Evolutionary conservation across 2,888 invertebrate genomes (phyloP), one percentile per base, ranked within the genome.

Genomic region (Caenorhabditis sp.): DNA sequence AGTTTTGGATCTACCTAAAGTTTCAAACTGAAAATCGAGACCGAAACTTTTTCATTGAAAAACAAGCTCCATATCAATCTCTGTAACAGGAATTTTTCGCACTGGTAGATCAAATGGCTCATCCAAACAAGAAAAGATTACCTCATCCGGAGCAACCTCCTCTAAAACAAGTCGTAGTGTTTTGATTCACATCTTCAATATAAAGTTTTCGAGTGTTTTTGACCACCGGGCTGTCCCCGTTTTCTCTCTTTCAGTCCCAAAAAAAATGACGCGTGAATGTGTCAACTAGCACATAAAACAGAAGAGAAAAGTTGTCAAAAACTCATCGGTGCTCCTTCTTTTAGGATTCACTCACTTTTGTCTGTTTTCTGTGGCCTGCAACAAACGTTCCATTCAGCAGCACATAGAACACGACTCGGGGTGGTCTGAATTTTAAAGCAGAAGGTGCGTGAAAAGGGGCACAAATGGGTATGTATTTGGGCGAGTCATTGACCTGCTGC

Each of bases 171-270:
- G n/a, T 51, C 22, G 22, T 26, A n/a, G 35, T 61, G 38, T 41
- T 61, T 41, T 61, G 41, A 61, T 41, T 61, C 24, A 10, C 22
- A 61, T 41, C 22, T 28, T 5, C 14, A 44, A 31, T 35, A n/a
- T n/a, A 47, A 47, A 59, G 49, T 59, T 47, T 72, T 72, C 59
- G 59, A 72, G 59, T 72, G 49, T 59, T 70, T 58, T 58, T 58
- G 58, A 58, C 58, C 70, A 59, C 41, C 58, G 16, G 35, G 41
- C 56, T 44, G 70, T 70, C 58, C 70, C 58, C 28, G 44, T 31
- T 31, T 44, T 16, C 12, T 59, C 16, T 24, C 12, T 54, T 54
- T 47, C 19, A 14, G 24, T 54, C 12, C 14, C 7, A 24, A 26
- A 22, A 35, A 19, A 31, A 59, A 63, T 73, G 73, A 73, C 61